A percentile compares a stretch with the other conserved stretches of the same genome.
Conservation (phyloP, 1,140 invertebrate genomes). For the Gyrodactylus salaris region DNA sequence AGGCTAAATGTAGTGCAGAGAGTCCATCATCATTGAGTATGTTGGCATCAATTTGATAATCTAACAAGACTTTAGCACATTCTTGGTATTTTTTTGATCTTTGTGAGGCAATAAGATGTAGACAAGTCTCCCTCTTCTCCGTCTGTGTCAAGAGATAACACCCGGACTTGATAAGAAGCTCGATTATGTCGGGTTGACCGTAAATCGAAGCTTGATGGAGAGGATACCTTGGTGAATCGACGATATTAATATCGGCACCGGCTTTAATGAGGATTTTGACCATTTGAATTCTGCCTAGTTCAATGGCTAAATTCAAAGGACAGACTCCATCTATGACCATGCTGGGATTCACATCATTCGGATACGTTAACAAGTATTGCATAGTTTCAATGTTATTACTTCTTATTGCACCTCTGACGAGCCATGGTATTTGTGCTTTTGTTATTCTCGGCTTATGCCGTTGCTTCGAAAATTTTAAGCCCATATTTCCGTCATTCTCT, state of each 20-base stretch:
- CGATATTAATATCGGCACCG: constrained; percentile 6
- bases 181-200: constrained; percentile 8
- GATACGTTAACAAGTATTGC: constrained; percentile 8
- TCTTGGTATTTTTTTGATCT: constrained; percentile 6
- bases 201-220: constrained; percentile 8
- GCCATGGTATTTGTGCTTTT: constrained; percentile 8
- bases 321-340: constrained; percentile 9
- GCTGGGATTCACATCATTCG: constrained; percentile 9
- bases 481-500: constrained; percentile 6
- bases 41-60: constrained; percentile 7
- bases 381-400: constrained; percentile 9
- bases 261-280: constrained; percentile 9
- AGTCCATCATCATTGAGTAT: constrained; percentile 6
- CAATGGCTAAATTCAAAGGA: constrained; percentile 8
- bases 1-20: background rate
- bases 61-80: background rate
- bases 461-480: constrained; percentile 7
- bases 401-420: constrained; percentile 9
- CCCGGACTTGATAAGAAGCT: constrained; percentile 8
- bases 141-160: constrained; percentile 6
- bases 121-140: background rate
- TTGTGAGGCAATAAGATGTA: constrained; percentile 6
- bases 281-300: constrained; percentile 8
- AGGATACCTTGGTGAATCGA: constrained; percentile 8
- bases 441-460: constrained; percentile 6